Evolutionary conservation across 2,113 vertebrate genomes (phyloP).

Genomic region (Carettochelys insculpta): DNA sequence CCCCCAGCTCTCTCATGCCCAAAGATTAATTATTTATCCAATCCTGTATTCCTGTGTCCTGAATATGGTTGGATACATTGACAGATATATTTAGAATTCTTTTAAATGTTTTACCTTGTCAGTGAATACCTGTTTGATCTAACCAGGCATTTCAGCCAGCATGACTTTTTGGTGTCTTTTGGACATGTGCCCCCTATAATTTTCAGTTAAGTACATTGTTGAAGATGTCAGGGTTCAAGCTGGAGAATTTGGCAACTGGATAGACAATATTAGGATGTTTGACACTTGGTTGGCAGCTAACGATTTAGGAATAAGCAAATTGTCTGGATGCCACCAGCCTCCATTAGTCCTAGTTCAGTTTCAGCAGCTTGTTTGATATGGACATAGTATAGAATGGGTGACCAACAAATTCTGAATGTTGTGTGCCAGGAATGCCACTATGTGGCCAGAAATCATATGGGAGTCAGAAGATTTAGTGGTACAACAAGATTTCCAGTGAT

Average conservation of each 20-base stretch:
- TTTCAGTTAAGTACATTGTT: neutral
- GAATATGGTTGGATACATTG: too few species aligned
- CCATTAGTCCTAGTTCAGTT: neutral
- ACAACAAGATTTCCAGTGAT: neutral
- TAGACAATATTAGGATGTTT: neutral
- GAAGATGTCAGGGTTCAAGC: neutral
- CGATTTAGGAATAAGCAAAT: neutral
- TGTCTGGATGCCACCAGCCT: neutral
- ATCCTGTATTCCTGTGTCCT: too few species aligned
- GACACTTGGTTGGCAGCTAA: neutral
- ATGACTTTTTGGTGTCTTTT: neutral
- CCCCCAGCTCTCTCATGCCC: neutral
- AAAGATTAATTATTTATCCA: neutral
- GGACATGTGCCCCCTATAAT: neutral
- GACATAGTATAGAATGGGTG: neutral
- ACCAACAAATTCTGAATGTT: neutral
- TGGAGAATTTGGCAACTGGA: neutral
- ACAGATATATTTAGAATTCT: too few species aligned
- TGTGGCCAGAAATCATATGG: neutral
- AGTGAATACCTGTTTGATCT: too few species aligned
- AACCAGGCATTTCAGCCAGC: neutral
- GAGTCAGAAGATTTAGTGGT: neutral
- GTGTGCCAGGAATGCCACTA: neutral
- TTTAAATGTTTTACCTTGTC: too few species aligned
- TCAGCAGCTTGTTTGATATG: neutral